Percentiles rank a stretch among this genome's conserved stretches.
These are phyloP conservation scores for Tragelaphus imberbis DNA, from an alignment of 2,113 vertebrate genomes.

Conservation along the genomic window DNA sequence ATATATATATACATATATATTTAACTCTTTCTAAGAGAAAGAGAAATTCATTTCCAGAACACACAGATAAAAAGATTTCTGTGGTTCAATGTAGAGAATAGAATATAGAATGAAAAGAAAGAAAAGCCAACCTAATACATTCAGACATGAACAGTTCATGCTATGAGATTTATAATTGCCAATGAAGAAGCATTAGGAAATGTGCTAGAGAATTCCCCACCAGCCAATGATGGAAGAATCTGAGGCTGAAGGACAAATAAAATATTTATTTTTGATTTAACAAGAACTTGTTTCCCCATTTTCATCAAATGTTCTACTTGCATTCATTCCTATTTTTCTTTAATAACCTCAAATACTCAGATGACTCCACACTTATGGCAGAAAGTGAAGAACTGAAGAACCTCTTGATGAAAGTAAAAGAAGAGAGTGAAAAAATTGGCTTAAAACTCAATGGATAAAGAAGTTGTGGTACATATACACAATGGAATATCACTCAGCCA, in stretches of 20 bases:
- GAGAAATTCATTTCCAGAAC: background rate
- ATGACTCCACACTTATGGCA: background rate
- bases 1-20: background rate
- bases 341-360: background rate
- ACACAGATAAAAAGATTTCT: background rate
- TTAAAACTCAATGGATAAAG: background rate
- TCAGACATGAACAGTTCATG: background rate
- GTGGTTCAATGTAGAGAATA: background rate
- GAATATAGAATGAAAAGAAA: constrained; percentile 2
- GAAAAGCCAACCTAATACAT: background rate
- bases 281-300: background rate
- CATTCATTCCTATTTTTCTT: background rate
- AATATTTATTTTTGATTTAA: background rate
- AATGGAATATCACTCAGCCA: background rate
- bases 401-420: background rate
- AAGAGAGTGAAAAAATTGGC: background rate
- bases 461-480: background rate
- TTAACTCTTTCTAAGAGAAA: background rate
- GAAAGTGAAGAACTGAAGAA: background rate
- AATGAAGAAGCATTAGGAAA: background rate
- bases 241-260: background rate
- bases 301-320: background rate
- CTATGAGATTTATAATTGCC: background rate
- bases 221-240: background rate
- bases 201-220: background rate